Evolutionary conservation across 92 coral and sea anemone species (phyloP), one percentile per base, ranked within the genome.

Genomic region (Porites evermanni): DNA sequence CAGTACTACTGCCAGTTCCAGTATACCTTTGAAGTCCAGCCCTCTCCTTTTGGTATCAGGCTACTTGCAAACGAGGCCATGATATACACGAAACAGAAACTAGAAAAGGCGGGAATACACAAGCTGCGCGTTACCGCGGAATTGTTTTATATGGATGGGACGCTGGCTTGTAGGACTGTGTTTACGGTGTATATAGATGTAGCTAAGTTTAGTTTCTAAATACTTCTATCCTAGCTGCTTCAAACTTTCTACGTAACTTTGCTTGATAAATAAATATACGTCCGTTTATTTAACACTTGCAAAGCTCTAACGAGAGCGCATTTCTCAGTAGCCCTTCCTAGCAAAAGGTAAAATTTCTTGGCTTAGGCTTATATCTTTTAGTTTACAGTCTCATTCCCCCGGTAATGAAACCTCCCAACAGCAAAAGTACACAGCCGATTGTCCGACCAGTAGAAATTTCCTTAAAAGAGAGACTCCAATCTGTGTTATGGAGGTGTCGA

Each of bases 171-270:
- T 58, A 89, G 92, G 76, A 94, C 98, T 75, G 93, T 87, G 47
- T 94, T 94, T 83, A 91, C 90, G 13, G 96, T 94, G 21, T 94
- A 90, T 74, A 93, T 94, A 54, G 98, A 94, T 65, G 84, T 94
- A 51, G 91, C 98, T 44, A 90, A 80, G 79, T 93, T 84, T 93
- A 84, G 79, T 68, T 94, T 94, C 87, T 94, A 86, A 83, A 47
- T 58, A 80, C 12, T 38, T 79, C 17, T 60, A 24, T 50, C 26
- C 13, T 53, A 2, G 29, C 54, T 72, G 14, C 38, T 53, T 24
- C 12, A 12, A 8, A 75, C 18, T 53, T 14, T 47, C 6, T 38
- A 71, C 13, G 53, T 19, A 52, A 63, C 78, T 53, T 74, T 74
- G 78, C 64, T 53, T 63, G 20, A 16, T 3, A 38, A 38, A 38